Evolutionary conservation across 2,888 invertebrate genomes (phyloP), one percentile per base, ranked within the genome.

Genomic region (Idaea aversata): DNA sequence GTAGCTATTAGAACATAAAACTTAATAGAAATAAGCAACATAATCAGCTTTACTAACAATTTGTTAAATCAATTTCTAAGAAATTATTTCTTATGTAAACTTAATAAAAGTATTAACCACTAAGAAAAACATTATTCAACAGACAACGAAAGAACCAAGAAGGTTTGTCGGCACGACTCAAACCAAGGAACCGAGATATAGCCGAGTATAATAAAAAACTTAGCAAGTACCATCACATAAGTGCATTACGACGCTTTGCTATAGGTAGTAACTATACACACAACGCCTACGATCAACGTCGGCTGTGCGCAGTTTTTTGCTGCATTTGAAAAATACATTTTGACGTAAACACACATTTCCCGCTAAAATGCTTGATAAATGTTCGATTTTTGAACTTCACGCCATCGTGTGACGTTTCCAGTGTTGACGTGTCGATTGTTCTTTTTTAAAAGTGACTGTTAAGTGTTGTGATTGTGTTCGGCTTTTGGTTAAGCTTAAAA

Each of bases 271-370:
- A 87, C 87, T 88, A 90, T 90, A 87, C 79, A 82, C 85, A 83
- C 84, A 83, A 84, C 91, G 90, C 91, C 91, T 90, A 88, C 91
- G 84, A 85, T 75, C 82, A 81, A 80, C 84, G 83, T 75, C 80
- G 75, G 72, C 84, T 80, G 85, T 81, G 88, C 90, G 80, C 86
- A 81, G 84, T 92, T 93, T 93, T 93, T 92, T 92, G 86, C 89
- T 78, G 85, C 85, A 92, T 92, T 93, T 93, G 92, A 92, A 93
- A 93, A 93, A 91, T 89, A 87, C 90, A 90, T 90, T 91, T 90
- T 91, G 91, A 87, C 85, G 88, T 88, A 91, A 90, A 88, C 91
- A 86, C 86, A 86, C 83, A 85, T 86, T 84, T 85, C 81, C 83
- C 79, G 89, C 81, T 83, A 73, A 78, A 78, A 83, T 79, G 75